Percentiles rank a stretch among this genome's conserved stretches.
phyloP scores from a whole-genome alignment of 2,797 vertebrate genomes.

The Hafferia zeledoni region DNA sequence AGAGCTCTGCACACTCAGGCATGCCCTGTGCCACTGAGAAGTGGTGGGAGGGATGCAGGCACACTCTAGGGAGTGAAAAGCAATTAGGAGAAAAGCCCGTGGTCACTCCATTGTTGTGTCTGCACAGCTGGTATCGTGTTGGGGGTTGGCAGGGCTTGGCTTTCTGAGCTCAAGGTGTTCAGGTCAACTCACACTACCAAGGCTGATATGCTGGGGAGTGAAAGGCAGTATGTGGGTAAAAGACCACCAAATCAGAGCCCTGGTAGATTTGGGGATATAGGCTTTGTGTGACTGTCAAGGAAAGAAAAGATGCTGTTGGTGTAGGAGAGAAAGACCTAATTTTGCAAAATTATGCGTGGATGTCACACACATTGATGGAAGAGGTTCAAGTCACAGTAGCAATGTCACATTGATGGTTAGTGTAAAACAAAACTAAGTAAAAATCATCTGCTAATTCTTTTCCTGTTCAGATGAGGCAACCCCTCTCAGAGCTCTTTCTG shows the following conservation, averaged over 20 bases:
- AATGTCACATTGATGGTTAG: neutral
- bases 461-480: neutral
- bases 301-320: neutral
- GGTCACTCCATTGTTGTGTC: neutral
- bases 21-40: neutral
- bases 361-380: neutral
- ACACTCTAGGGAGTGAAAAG: neutral
- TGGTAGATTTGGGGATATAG: neutral
- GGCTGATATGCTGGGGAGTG: neutral
- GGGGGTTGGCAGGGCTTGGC: neutral
- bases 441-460: neutral
- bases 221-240: neutral
- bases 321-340: neutral
- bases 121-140: accelerated
- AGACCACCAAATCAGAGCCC: neutral
- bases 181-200: accelerated
- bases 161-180: neutral
- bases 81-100: neutral
- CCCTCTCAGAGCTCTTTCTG: neutral
- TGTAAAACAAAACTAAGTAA: neutral
- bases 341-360: neutral
- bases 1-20: neutral
- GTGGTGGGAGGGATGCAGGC: neutral
- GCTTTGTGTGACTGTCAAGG: neutral
- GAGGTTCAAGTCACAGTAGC: neutral